Conservation (phyloP, 1,140 invertebrate species). For the Aradophagus sp. region DNA sequence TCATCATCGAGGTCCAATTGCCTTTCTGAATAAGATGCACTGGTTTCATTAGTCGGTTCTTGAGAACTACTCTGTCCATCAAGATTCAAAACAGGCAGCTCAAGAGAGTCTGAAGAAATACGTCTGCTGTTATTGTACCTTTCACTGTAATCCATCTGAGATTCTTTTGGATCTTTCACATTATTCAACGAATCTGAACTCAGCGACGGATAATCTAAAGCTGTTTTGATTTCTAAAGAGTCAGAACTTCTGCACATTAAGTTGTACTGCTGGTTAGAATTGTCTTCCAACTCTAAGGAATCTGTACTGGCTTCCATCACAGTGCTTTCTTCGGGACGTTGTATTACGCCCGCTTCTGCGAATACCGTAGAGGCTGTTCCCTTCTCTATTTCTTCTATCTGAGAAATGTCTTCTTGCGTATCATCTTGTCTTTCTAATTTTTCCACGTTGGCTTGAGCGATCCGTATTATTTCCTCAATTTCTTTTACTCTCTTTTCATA, state of each 20-base stretch:
- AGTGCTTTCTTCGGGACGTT: constrained; percentile 59
- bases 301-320: constrained; percentile 79
- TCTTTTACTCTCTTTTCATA: constrained; percentile 83
- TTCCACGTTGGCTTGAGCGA: constrained; percentile 82
- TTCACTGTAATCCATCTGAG: constrained; percentile 53
- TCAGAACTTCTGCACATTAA: constrained; percentile 70
- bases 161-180: constrained; percentile 64
- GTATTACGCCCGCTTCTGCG: constrained; percentile 60
- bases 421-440: constrained; percentile 77
- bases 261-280: constrained; percentile 63
- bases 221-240: constrained; percentile 72
- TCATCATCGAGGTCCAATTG: constrained; percentile 43
- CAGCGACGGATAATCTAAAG: constrained; percentile 69
- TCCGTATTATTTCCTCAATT: constrained; percentile 83
- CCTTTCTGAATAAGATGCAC: constrained; percentile 53
- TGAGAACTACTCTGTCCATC: constrained; percentile 50
- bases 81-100: constrained; percentile 65
- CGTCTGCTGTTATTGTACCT: constrained; percentile 63
- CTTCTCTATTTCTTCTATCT: constrained; percentile 69
- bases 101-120: constrained; percentile 72
- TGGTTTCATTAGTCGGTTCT: constrained; percentile 50
- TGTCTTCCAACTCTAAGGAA: constrained; percentile 77
- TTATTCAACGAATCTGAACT: constrained; percentile 73
- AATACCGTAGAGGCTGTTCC: constrained; percentile 18
- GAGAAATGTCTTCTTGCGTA: constrained; percentile 72